These are phyloP conservation scores for Spea hammondii DNA, from an alignment of 2,797 vertebrate species.

Conservation along the genomic window DNA sequence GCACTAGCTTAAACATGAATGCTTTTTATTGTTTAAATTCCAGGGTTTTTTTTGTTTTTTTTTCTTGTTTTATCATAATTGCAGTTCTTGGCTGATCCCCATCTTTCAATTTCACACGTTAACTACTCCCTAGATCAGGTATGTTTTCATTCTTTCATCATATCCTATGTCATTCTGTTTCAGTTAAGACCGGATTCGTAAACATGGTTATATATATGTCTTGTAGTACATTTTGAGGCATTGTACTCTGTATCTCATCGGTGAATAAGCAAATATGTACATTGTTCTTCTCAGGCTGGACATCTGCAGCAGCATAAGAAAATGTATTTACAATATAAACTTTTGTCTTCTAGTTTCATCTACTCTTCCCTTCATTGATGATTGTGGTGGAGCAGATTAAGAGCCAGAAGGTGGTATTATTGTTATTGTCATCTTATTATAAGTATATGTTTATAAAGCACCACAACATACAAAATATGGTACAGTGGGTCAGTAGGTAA, in stretches of 20 bases:
- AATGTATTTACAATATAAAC: too few relatives aligned
- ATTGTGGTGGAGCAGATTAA: slow-evolving; percentile 94
- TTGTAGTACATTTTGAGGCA: too few relatives aligned
- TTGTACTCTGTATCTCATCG: too few relatives aligned
- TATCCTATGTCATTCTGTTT: too few relatives aligned
- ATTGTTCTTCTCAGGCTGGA: too few relatives aligned
- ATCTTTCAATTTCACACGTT: slow-evolving; percentile 93
- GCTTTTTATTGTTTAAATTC: not conserved
- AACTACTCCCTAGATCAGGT: slow-evolving; percentile 97
- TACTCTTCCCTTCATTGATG: slow-evolving; percentile 96
- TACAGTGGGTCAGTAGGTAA: too few relatives aligned
- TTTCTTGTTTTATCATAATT: slow-evolving; percentile 55
- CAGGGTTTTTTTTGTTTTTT: not conserved
- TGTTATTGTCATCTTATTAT: too few relatives aligned
- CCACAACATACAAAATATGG: not conserved
- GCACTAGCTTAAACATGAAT: not conserved
- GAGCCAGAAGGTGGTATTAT: slow-evolving; percentile 83
- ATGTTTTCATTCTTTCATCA: slow-evolving; percentile 24
- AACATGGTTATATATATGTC: too few relatives aligned
- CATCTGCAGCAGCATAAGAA: too few relatives aligned
- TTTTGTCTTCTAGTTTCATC: slow-evolving; percentile 81
- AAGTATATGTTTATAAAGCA: not conserved
- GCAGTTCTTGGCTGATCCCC: slow-evolving; percentile 93
- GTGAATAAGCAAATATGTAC: too few relatives aligned
- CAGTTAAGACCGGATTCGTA: too few relatives aligned